phyloP scores from a whole-genome alignment of 2,797 vertebrate genomes.

The Aplochiton taeniatus region DNA sequence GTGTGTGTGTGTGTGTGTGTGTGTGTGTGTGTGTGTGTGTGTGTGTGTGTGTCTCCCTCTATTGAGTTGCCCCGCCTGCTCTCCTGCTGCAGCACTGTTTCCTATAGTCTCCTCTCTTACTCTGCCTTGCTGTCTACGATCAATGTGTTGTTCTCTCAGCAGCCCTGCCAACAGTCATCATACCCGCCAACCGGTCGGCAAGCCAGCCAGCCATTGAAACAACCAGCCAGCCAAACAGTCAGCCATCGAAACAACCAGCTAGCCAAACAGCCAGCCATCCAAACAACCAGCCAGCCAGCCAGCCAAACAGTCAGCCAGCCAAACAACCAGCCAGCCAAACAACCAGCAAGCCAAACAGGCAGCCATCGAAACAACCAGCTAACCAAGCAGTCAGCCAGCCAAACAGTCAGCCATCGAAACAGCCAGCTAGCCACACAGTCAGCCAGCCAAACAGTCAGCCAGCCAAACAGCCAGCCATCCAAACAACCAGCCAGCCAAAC shows the following conservation, averaged over 20 bases:
- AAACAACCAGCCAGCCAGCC: too few relatives aligned
- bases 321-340: constrained; percentile 7
- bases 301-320: constrained; percentile 38
- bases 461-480: too few relatives aligned
- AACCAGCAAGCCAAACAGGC: constrained; percentile 31
- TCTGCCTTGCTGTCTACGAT: constrained; percentile 58
- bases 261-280: constrained; percentile 39
- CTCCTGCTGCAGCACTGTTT: constrained; percentile 2
- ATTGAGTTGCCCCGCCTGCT: constrained; percentile 1
- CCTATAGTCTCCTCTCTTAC: neutral
- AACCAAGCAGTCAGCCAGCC: constrained; percentile 43
- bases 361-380: too few relatives aligned
- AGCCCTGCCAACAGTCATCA: constrained; percentile 63
- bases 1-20: neutral
- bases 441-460: too few relatives aligned
- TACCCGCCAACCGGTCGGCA: too few relatives aligned
- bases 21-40: constrained; percentile 11
- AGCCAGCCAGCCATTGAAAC: too few relatives aligned
- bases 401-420: too few relatives aligned
- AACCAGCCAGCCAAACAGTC: too few relatives aligned
- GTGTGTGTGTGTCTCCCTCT: neutral
- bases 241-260: too few relatives aligned
- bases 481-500: too few relatives aligned
- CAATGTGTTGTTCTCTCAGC: constrained; percentile 58
- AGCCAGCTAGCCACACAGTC: too few relatives aligned